These are phyloP conservation scores for Dolichallabes microphthalmus DNA, from an alignment of 2,113 vertebrate species.

Conservation along the genomic window DNA sequence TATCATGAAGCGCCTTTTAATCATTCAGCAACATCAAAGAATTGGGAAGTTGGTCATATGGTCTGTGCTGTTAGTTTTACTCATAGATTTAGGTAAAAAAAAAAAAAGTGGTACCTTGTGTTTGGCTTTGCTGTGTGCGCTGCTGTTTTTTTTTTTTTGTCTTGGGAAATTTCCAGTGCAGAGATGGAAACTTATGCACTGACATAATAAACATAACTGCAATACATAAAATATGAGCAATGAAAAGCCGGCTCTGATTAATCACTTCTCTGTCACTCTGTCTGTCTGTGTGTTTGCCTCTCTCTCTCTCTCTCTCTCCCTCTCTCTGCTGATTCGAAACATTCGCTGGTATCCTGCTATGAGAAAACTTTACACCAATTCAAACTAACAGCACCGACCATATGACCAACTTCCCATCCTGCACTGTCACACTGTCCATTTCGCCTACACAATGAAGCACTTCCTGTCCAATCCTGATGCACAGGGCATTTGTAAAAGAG, in stretches of 20 bases:
- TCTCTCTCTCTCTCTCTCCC: not conserved
- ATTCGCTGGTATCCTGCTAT: not conserved
- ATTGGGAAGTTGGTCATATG: too few species aligned
- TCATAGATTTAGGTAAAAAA: too few species aligned
- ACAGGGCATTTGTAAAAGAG: slow-evolving; percentile 9
- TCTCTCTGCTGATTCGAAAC: not conserved
- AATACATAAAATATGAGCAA: not conserved
- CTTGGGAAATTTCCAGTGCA: not conserved
- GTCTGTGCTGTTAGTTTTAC: too few species aligned
- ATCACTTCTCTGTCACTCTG: not conserved
- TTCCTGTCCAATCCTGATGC: not conserved
- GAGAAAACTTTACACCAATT: slow-evolving; percentile 16
- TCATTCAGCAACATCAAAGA: not conserved
- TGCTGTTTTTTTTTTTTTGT: not conserved
- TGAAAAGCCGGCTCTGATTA: not conserved
- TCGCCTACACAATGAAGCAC: not conserved
- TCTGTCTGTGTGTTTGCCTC: not conserved
- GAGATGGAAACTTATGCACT: not conserved
- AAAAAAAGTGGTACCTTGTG: too few species aligned
- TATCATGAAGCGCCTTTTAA: not conserved
- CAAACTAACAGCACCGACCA: slow-evolving; percentile 23
- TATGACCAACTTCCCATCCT: slow-evolving; percentile 51
- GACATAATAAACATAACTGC: not conserved
- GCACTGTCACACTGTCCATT: slow-evolving; percentile 29
- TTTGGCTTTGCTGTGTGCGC: not conserved